Base-by-base conservation (phyloP, 2,113 vertebrate species). In the Mormyrus lacerda region DNA sequence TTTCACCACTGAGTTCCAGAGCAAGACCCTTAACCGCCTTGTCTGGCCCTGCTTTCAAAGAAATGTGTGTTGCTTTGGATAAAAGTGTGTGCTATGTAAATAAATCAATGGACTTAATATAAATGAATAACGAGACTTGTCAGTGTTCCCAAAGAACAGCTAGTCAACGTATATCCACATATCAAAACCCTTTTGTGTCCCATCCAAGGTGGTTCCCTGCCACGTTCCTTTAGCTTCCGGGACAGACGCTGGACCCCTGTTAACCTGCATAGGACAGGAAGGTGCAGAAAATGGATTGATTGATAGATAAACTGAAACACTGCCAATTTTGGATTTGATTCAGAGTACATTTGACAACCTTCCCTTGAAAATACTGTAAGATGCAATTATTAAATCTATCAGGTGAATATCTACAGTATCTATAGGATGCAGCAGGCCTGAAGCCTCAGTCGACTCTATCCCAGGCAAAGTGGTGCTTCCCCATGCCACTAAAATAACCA, bases 401-500 rank as follows among this genome's bases (percentile, higher is more conserved):
- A 42, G 13, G 73, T 79, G 35, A 79, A 79, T 39, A 19, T 79
- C 35, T 17, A 79, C n/a, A n/a, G n/a, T n/a, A n/a, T 15, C 35
- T 4, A 42, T 79, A 19, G 73, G 15, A 11, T 7, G n/a, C 61
- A 79, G 44, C 8, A 82, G 61, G 10, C 87, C 58, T 69, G 55
- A 19, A 69, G 89, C 69, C 7, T 21, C 11, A 45, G 42, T 42
- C 53, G 31, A 44, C 45, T n/a, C 89, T 39, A 69, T 0, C 1
- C 90, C 90, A 79, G 83, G 21, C 7, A 51, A 90, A 84, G 13
- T 19, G 31, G 35, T 19, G 89, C 92, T 4, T 55, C 85, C 39
- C n/a, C 48, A 90, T 88, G 92, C 89, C 92, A 3, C 90, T 69
- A 65, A 24, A 89, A 89, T 85, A 89, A 95, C 93, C 91, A 93